phyloP scores from a whole-genome alignment of 2,113 vertebrate genomes.

The Scopus umbretta region DNA sequence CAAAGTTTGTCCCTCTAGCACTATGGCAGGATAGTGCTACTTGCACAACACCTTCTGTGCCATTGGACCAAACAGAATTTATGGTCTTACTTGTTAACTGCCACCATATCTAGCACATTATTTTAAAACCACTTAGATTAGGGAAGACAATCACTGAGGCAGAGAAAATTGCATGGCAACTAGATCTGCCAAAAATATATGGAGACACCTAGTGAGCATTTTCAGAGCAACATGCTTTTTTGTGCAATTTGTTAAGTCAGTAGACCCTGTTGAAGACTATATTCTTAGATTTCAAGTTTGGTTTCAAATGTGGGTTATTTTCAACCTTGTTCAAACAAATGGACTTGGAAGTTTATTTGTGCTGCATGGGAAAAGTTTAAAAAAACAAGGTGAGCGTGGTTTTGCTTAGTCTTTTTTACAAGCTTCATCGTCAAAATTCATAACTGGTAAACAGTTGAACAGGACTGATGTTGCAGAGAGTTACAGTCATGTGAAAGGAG shows the following conservation, averaged over 20 bases:
- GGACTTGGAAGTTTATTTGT: neutral
- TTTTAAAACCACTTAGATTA: neutral
- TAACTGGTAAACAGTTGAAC: neutral
- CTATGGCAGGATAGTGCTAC: neutral
- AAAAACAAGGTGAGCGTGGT: neutral
- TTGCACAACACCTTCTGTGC: neutral
- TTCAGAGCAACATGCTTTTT: neutral
- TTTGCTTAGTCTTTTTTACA: neutral
- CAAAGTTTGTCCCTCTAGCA: too few relatives aligned
- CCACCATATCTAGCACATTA: neutral
- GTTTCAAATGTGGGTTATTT: neutral
- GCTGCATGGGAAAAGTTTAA: neutral
- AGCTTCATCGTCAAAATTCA: neutral
- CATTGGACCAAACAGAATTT: neutral
- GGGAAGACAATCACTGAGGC: neutral
- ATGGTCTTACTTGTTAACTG: neutral
- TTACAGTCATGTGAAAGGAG: neutral
- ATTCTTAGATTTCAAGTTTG: neutral
- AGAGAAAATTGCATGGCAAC: neutral
- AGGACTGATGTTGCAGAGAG: neutral
- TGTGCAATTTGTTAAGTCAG: neutral
- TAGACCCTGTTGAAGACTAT: neutral
- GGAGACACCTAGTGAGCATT: neutral
- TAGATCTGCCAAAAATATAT: neutral
- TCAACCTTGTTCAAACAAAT: neutral